Conservation (phyloP, 2,797 vertebrate genomes). For the Petrocephalus schoutedeni region DNA sequence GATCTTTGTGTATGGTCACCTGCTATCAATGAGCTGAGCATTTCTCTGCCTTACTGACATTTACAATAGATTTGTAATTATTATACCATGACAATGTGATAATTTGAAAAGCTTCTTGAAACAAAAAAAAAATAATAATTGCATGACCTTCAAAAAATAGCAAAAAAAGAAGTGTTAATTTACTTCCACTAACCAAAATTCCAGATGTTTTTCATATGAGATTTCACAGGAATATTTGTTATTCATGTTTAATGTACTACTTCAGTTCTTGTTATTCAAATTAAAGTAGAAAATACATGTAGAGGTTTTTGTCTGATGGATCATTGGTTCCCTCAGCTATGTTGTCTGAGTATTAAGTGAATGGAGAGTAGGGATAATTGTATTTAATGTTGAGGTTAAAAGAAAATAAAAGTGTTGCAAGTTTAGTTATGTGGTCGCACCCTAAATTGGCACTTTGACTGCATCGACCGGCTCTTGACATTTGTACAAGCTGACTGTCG, state of each 20-base stretch:
- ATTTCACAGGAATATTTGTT: conserved; percentile 23
- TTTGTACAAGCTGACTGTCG: background rate
- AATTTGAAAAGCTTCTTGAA: background rate
- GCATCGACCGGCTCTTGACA: background rate
- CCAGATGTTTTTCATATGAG: conserved; percentile 39
- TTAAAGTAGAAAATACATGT: background rate
- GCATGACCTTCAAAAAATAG: background rate
- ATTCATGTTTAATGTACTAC: background rate
- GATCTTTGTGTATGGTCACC: background rate
- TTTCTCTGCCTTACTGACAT: background rate
- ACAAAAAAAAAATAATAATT: background rate
- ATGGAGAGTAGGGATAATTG: background rate
- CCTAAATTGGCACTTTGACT: background rate
- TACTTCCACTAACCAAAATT: background rate
- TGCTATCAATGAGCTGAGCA: background rate
- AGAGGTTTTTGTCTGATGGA: background rate
- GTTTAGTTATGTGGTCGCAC: background rate
- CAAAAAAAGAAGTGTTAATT: background rate
- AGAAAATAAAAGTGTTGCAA: background rate
- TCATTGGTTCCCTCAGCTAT: background rate
- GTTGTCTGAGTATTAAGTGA: background rate
- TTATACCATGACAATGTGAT: background rate
- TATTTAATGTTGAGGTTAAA: background rate
- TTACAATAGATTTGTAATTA: background rate
- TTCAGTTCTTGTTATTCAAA: background rate